phyloP scores from a whole-genome alignment of 2,113 vertebrate genomes.

The Cyphomyrus plagiostoma region DNA sequence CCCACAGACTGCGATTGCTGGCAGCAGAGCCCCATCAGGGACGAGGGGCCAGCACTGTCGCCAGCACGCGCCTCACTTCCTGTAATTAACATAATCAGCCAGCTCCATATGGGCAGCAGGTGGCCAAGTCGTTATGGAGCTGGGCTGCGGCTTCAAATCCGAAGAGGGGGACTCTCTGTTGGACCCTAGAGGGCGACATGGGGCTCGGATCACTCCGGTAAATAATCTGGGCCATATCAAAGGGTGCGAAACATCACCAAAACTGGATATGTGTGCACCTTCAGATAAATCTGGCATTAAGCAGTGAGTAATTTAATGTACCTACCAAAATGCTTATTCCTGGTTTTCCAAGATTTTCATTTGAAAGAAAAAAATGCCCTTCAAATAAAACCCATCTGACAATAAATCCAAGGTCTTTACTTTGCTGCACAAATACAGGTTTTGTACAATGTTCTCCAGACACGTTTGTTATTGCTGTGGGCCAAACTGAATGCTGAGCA shows the following conservation, averaged over 20 bases:
- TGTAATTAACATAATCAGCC: not conserved
- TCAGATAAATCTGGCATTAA: no score
- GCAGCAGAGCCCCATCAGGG: not conserved
- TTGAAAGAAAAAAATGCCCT: constrained; percentile 8
- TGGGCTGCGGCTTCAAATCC: not conserved
- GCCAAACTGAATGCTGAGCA: not conserved
- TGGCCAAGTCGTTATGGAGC: not conserved
- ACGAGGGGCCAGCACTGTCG: no score
- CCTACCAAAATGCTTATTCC: not conserved
- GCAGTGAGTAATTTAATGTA: not conserved
- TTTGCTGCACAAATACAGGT: not conserved
- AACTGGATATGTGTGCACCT: not conserved
- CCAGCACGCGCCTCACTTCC: not conserved
- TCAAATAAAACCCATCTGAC: constrained; percentile 24
- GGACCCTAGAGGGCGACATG: not conserved
- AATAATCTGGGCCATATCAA: not conserved
- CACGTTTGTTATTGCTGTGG: not conserved
- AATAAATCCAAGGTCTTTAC: not conserved
- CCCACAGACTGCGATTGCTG: not conserved
- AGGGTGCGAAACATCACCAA: not conserved
- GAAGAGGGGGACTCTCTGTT: not conserved
- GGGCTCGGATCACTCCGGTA: not conserved
- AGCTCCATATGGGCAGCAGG: not conserved
- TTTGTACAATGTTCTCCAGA: not conserved
- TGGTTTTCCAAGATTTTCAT: not conserved